These are phyloP conservation scores for Gonioctena quinquepunctata DNA, from an alignment of 1,140 invertebrate genomes.

Conservation along the genomic window DNA sequence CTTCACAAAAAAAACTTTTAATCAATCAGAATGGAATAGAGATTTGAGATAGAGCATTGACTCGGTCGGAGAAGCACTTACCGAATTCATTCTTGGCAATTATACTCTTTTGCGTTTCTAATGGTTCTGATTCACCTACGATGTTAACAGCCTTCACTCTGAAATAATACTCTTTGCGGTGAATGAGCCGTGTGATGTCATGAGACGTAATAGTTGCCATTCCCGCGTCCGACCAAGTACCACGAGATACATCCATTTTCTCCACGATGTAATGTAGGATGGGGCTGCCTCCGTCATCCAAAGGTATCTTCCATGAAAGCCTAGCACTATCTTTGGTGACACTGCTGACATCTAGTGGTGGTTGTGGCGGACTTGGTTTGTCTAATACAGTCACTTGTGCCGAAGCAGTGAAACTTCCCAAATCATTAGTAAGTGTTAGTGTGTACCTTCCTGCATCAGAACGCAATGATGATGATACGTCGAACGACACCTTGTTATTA, in stretches of 20 bases:
- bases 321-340: slow-evolving; percentile 90
- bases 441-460: slow-evolving; percentile 84
- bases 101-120: slow-evolving; percentile 83
- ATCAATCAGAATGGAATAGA: too few species aligned
- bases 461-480: slow-evolving; percentile 83
- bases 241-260: slow-evolving; percentile 94
- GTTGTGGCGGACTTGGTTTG: slow-evolving; percentile 84
- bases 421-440: slow-evolving; percentile 81
- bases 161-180: slow-evolving; percentile 93
- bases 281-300: slow-evolving; percentile 89
- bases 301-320: slow-evolving; percentile 79
- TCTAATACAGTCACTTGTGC: slow-evolving; percentile 89
- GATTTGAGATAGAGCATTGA: too few species aligned
- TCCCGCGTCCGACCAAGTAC: slow-evolving; percentile 93
- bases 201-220: slow-evolving; percentile 82
- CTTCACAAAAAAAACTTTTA: too few species aligned
- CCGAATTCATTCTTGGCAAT: slow-evolving; percentile 92
- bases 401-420: slow-evolving; percentile 78
- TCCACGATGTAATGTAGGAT: slow-evolving; percentile 96
- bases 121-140: slow-evolving; percentile 91
- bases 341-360: slow-evolving; percentile 81
- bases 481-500: slow-evolving; percentile 79
- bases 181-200: slow-evolving; percentile 83
- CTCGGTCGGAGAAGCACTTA: slow-evolving; percentile 44
- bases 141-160: slow-evolving; percentile 91